Base-by-base conservation (phyloP, 2,888 invertebrate species). In the Dastarcus helophoroides region DNA sequence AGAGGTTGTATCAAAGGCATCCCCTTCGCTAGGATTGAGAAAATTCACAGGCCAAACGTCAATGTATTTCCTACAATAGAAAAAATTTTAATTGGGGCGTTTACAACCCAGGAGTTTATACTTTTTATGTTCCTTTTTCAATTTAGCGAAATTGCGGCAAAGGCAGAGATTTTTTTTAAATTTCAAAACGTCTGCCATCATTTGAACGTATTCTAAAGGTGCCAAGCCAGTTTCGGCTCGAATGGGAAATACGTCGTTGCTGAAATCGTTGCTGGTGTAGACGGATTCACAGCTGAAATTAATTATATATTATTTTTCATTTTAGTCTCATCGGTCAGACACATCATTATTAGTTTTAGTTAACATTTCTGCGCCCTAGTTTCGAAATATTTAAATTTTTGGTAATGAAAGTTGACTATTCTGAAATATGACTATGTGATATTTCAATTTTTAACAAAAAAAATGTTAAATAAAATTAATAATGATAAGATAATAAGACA, bases 11-110 rank as follows among this genome's bases (percentile, higher is more conserved):
- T 91, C 89, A 63, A 93, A 93, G 31, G 77, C 77, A 62, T 76
- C 84, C 51, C 69, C 79, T 57, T 74, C 76, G 36, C 64, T 76
- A 38, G 79, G 88, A 50, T 76, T 68, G 41, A 94, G 76, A 42
- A 93, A 77, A 57, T 97, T 94, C 2, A 94, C 81, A 2, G 97
- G 88, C 97, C 97, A 98, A 3, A 98, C 93, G 64, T 98, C 98
- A 34, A 98, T 90, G 63, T 80, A 89, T 14, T 79, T 70, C 30
- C 69, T 61, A 1, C 70, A n/a, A n/a, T n/a, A n/a, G n/a, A n/a
- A n/a, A n/a, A n/a, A n/a, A n/a, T n/a, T n/a, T n/a, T n/a, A n/a
- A n/a, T n/a, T n/a, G n/a, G n/a, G n/a, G 19, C 19, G n/a, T 7
- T n/a, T 19, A 19, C n/a, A n/a, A n/a, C n/a, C n/a, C n/a, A n/a